Evolutionary conservation across 2,797 vertebrate species (phyloP), one percentile per base, ranked within the genome.

Genomic region (Falco berigora): DNA sequence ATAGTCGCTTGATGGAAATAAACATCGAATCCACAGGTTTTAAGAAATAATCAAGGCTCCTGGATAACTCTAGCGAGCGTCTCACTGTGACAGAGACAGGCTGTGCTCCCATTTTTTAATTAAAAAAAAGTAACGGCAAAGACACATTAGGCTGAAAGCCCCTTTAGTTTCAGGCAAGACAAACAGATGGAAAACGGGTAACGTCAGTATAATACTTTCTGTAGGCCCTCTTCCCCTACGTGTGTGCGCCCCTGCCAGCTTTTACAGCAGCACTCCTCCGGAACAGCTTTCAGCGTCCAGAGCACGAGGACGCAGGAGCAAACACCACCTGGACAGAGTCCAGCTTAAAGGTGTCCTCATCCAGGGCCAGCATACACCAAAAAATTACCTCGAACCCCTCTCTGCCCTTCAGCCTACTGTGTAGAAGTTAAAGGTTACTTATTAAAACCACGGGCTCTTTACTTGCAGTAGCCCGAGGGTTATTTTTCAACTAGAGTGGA

Each of bases 401-500:
- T 61, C 44, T 86, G 73, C 62, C 77, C 53, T 89, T 62, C 53
- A 74, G 25, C 52, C 38, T 42, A 1, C 4, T 4, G 44, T 3
- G 12, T 2, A 8, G n/a, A 44, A 80, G 23, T 52, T 55, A n/a
- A 46, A 84, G 22, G 79, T 96, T 86, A 96, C 38, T 78, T 42
- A 96, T 88, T 94, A 92, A 87, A 93, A 92, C 13, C n/a, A 36
- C 71, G 7, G 36, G 56, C 82, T 74, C 24, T 71, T n/a, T 21
- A 32, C 42, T 38, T 2, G 3, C 16, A 20, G 34, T 24, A 38
- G 36, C 17, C 67, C 11, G 30, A 38, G 58, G 78, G 90, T 95
- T 96, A 76, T 79, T 95, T 87, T 96, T 94, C 87, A 94, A 91
- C 67, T 63, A 61, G 47, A 76, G 42, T 16, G 64, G 79, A 77